These are phyloP conservation scores for Calephelis perditalis DNA, from an alignment of 2,888 invertebrate genomes.

Conservation along the genomic window DNA sequence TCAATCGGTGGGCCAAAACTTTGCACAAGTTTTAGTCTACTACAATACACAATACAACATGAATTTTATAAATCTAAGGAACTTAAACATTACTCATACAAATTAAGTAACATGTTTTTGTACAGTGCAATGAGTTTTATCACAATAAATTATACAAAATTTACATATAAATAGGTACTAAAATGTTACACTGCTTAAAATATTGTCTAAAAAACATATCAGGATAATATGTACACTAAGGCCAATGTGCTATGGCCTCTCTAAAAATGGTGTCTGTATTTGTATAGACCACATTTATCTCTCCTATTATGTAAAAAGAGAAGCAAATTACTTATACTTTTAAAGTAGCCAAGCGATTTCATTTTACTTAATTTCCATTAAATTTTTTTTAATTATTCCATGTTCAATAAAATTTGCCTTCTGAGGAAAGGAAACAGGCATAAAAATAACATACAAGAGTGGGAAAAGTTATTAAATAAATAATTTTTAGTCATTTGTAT, in stretches of 20 bases:
- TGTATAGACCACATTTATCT: too few species aligned
- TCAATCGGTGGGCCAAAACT: slow-evolving; percentile 11
- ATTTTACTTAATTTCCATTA: too few species aligned
- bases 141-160: slow-evolving; percentile 3
- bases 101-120: slow-evolving; percentile 6
- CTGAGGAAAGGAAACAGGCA: too few species aligned
- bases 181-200: background rate
- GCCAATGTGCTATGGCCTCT: background rate
- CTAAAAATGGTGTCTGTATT: background rate
- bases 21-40: slow-evolving; percentile 6
- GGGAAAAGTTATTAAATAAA: too few species aligned
- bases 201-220: background rate
- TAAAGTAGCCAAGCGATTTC: too few species aligned
- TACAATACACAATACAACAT: slow-evolving; percentile 7
- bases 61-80: slow-evolving; percentile 3
- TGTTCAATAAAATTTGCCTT: too few species aligned
- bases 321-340: slow-evolving; percentile 39
- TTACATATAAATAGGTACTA: slow-evolving; percentile 8
- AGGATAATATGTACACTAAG: background rate
- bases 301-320: slow-evolving; percentile 40
- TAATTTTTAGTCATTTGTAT: too few species aligned
- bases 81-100: slow-evolving; percentile 4
- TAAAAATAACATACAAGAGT: too few species aligned
- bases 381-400: too few species aligned
- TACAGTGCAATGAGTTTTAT: slow-evolving; percentile 2